Evolutionary conservation across 2,888 invertebrate genomes (phyloP).

Genomic region (Oscheius sp.): DNA sequence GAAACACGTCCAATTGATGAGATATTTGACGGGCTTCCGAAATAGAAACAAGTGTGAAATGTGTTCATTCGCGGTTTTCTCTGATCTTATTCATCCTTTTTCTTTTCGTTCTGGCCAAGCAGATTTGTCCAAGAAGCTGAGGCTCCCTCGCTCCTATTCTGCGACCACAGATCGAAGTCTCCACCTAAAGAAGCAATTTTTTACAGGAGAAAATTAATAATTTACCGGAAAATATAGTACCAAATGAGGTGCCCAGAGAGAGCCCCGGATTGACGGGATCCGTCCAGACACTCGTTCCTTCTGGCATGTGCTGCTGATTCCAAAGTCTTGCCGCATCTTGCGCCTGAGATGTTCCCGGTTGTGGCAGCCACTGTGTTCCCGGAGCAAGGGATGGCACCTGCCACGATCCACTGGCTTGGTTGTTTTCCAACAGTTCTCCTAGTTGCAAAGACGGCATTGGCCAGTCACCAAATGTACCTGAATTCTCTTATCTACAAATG

Average conservation of each 20-base stretch:
- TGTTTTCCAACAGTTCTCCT: neutral
- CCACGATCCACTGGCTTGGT: neutral
- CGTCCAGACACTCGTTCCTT: neutral
- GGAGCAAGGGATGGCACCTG: constrained; percentile 28
- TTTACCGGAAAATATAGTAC: constrained; percentile 23
- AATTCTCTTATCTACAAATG: neutral
- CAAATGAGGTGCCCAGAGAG: constrained; percentile 22
- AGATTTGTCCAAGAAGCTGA: constrained; percentile 27
- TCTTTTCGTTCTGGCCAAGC: constrained; percentile 1
- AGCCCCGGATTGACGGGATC: constrained; percentile 5
- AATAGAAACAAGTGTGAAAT: neutral
- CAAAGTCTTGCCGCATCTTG: neutral
- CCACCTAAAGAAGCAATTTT: neutral
- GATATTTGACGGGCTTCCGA: too few species aligned
- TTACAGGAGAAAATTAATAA: neutral
- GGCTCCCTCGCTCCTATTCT: neutral
- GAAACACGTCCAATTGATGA: neutral
- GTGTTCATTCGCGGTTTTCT: neutral
- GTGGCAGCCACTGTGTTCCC: constrained; percentile 26
- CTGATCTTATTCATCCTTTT: constrained; percentile 4
- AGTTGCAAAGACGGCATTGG: constrained; percentile 18
- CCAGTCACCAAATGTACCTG: constrained; percentile 28
- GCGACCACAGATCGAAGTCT: constrained; percentile 28
- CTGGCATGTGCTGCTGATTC: neutral
- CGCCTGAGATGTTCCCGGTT: neutral